Conservation (phyloP, 2,797 vertebrate species). For the Galagoides demidoff region DNA sequence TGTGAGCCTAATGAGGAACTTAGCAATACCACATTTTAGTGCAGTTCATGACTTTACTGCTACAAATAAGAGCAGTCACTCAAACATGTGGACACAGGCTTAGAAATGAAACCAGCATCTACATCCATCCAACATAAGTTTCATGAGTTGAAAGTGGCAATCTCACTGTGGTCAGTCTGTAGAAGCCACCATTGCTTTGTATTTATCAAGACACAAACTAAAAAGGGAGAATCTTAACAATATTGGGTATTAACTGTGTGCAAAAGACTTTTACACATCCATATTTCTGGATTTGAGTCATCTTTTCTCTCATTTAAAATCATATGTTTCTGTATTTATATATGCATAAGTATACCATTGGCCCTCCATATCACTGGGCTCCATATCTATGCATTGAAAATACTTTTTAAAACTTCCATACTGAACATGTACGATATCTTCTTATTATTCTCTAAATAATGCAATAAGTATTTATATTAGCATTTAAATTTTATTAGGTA, state of each 20-base stretch:
- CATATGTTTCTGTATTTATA: neutral
- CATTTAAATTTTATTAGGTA: neutral
- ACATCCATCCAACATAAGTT: neutral
- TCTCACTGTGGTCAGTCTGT: neutral
- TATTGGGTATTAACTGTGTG: neutral
- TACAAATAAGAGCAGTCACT: neutral
- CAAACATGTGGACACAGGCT: neutral
- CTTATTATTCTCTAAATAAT: neutral
- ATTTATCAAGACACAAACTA: neutral
- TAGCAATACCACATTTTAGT: neutral
- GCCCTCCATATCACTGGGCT: neutral
- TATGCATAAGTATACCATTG: neutral
- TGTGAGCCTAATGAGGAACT: neutral
- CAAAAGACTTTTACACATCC: neutral
- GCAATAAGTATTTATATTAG: neutral
- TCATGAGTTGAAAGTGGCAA: neutral
- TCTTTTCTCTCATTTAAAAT: slow-evolving; percentile 45
- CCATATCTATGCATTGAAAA: neutral
- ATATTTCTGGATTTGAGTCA: neutral
- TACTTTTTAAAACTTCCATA: neutral
- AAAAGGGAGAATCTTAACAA: neutral
- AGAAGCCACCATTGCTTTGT: neutral
- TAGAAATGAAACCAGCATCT: neutral
- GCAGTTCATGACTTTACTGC: neutral
- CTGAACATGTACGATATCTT: neutral